A percentile compares a stretch with the other conserved stretches of the same genome.
Evolutionary conservation across 2,113 vertebrate species (phyloP).

Genomic region (Indicator maculatus): DNA sequence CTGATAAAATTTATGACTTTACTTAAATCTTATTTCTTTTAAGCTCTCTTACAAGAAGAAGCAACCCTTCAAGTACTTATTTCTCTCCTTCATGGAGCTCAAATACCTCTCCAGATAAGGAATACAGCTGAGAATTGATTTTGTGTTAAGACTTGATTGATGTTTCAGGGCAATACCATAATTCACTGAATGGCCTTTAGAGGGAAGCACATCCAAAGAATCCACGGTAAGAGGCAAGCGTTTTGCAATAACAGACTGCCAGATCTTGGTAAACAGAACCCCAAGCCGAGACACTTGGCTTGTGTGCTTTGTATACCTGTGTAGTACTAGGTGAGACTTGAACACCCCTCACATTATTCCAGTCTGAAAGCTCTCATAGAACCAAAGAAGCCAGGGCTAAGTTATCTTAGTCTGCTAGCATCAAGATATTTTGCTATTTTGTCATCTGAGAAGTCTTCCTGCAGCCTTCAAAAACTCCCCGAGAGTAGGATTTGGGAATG

Average conservation of each 20-base stretch:
- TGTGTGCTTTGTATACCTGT: neutral
- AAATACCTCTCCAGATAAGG: neutral
- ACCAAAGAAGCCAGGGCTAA: neutral
- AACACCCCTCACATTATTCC: neutral
- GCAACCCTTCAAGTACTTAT: neutral
- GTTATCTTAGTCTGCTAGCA: neutral
- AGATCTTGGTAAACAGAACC: neutral
- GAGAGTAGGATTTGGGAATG: neutral
- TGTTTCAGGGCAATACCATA: neutral
- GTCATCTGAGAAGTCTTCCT: neutral
- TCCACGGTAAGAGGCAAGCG: neutral
- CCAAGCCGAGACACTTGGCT: neutral
- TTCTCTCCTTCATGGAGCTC: neutral
- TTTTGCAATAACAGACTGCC: neutral
- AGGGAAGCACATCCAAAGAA: constrained; percentile 68
- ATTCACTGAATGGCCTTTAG: constrained; percentile 59
- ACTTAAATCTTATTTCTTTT: neutral
- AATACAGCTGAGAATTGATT: neutral
- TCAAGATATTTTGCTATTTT: neutral
- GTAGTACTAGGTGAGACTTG: neutral
- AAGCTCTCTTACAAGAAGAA: neutral
- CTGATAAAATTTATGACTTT: neutral
- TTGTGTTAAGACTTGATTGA: neutral
- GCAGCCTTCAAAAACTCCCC: neutral
- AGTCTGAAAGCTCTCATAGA: neutral